phyloP scores from a whole-genome alignment of 92 coral and sea anemone species.

The Phenganax subtilis region DNA sequence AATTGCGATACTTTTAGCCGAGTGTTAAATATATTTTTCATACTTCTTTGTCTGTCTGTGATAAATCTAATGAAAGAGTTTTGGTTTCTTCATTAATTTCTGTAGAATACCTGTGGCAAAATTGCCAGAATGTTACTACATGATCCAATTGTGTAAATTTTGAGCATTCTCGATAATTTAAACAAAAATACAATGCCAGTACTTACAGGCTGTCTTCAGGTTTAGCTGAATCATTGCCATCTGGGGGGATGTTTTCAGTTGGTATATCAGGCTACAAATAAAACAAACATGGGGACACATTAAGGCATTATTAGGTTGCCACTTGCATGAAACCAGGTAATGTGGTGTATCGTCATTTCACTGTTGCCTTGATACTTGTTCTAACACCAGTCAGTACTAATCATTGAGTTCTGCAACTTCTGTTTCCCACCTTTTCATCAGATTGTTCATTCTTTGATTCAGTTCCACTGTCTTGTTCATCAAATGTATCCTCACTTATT shows the following conservation, averaged over 20 bases:
- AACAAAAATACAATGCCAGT: not conserved
- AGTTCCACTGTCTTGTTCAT: conserved; percentile 37
- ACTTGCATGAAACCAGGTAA: too few relatives aligned
- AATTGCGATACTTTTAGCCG: not conserved
- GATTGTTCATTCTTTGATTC: conserved; percentile 42
- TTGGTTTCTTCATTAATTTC: conserved; percentile 3
- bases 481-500: conserved; percentile 41
- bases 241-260: conserved; percentile 33
- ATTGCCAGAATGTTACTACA: not conserved
- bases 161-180: not conserved
- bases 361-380: too few relatives aligned
- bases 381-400: too few relatives aligned
- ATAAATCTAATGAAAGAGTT: conserved; percentile 12
- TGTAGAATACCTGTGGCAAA: not conserved
- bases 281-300: not conserved
- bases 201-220: conserved; percentile 27
- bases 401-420: too few relatives aligned
- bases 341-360: too few relatives aligned
- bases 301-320: too few relatives aligned
- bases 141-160: not conserved
- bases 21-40: not conserved
- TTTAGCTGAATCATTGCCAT: conserved; percentile 1
- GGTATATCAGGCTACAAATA: conserved; percentile 11
- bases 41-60: conserved; percentile 34
- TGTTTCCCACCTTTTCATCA: conserved; percentile 25